Evolutionary conservation across 2,888 invertebrate species (phyloP).

Genomic region (Lysandra coridon): DNA sequence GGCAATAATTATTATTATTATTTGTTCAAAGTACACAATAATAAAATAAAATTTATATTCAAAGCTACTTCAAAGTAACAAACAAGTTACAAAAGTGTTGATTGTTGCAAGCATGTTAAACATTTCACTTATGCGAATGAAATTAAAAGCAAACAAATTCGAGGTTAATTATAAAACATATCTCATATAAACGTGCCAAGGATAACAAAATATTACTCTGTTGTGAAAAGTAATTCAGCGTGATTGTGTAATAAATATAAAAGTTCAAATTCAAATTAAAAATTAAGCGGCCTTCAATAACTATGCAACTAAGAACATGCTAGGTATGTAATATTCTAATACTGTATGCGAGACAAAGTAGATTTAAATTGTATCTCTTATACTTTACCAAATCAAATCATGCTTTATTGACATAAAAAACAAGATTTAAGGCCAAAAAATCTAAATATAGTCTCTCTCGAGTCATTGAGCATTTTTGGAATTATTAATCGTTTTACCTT

Average conservation of each 20-base stretch:
- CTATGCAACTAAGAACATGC: neutral
- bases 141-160: conserved; percentile 15
- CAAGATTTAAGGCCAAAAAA: too few species aligned
- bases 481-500: too few species aligned
- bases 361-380: too few species aligned
- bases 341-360: too few species aligned
- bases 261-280: neutral
- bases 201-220: neutral
- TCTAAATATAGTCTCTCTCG: too few species aligned
- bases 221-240: neutral
- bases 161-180: conserved; percentile 14
- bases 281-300: neutral
- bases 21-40: neutral
- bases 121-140: neutral
- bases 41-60: neutral
- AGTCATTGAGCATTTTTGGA: too few species aligned
- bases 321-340: too few species aligned
- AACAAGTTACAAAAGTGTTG: neutral
- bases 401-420: too few species aligned
- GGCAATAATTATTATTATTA: neutral
- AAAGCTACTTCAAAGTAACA: neutral
- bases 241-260: neutral
- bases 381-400: too few species aligned
- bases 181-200: conserved; percentile 1
- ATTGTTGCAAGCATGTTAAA: neutral